Conservation (phyloP, 2,113 vertebrate species). For the Potamarius usumacintae region DNA sequence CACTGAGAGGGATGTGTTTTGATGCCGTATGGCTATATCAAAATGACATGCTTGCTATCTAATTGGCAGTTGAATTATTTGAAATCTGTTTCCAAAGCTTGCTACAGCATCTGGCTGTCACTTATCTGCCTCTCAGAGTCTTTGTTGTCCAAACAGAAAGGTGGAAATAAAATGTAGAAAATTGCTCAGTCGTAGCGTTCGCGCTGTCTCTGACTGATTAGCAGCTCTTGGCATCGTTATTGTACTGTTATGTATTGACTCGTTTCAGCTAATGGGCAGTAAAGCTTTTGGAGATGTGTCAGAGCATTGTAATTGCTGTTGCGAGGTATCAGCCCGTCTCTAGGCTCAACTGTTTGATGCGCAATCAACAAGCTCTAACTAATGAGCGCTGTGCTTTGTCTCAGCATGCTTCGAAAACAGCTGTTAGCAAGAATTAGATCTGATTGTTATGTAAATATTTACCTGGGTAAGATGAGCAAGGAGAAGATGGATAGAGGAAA, state of each 20-base stretch:
- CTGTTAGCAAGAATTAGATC: conserved; percentile 1
- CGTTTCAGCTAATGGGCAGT: conserved; percentile 29
- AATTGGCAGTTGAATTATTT: conserved; percentile 31
- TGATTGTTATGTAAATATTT: conserved; percentile 49
- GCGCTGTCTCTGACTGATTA: neutral
- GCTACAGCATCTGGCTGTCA: conserved; percentile 19
- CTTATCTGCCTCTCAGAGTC: neutral
- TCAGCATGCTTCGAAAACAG: conserved; percentile 25
- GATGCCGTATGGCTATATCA: neutral
- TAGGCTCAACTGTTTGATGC: conserved; percentile 34
- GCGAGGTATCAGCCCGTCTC: conserved; percentile 17
- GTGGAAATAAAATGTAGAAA: neutral
- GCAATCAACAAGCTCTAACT: conserved; percentile 32
- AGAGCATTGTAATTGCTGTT: conserved; percentile 29
- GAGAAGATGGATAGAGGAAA: neutral
- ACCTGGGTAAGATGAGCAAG: conserved; percentile 5
- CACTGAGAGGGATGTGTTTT: neutral
- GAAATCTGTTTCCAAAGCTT: conserved; percentile 14
- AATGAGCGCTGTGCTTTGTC: conserved; percentile 3
- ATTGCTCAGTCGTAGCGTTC: conserved; percentile 13
- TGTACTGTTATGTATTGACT: conserved; percentile 27
- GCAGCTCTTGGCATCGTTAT: neutral
- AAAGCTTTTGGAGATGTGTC: conserved; percentile 35
- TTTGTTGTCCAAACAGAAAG: conserved; percentile 10
- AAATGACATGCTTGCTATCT: conserved; percentile 12